Base-by-base conservation (phyloP, 1,140 invertebrate genomes). In the Ips typographus region DNA sequence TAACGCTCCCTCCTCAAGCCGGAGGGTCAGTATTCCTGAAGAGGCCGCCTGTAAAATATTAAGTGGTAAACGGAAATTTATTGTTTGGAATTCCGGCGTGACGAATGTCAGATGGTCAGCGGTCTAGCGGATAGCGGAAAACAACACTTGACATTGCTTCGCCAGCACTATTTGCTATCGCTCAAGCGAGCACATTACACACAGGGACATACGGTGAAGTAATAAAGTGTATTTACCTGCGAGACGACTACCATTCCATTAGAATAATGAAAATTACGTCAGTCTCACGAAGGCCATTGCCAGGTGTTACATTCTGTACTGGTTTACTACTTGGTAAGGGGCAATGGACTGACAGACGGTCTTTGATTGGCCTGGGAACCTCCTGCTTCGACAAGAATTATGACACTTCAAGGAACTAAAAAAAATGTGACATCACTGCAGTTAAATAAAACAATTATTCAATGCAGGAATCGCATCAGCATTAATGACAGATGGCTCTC, bases 211-310 rank as follows among this genome's bases (percentile, higher is more conserved):
- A 49, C 44, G 44, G 44, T 49, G 44, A 49, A 49, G 44, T 49
- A 49, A 49, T 49, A 49, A 49, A 49, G 44, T 49, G 22, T 49
- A 49, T 49, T 49, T 49, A 49, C 44, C 44, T 49, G 6, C 22
- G 22, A 49, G 6, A 22, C 22, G 22, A 22, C 22, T 22, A 22
- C 22, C 22, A 22, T 22, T 49, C 44, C 44, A 49, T 49, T 49
- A 49, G 44, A 49, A 49, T 49, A 49, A 49, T 49, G 7, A 49
- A 49, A 49, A 49, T 49, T 49, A 49, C 44, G 44, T 49, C 44
- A 49, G 44, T 6, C 6, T 49, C 22, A 49, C 22, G 22, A 49
- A 49, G 44, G 44, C 44, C 44, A 49, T 49, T 49, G 44, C 44
- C 44, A 49, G 22, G 44, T 6, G 44, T 22, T 22, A 22, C 22